Evolutionary conservation across 2,888 invertebrate species (phyloP).

Genomic region (Rhagium mordax): DNA sequence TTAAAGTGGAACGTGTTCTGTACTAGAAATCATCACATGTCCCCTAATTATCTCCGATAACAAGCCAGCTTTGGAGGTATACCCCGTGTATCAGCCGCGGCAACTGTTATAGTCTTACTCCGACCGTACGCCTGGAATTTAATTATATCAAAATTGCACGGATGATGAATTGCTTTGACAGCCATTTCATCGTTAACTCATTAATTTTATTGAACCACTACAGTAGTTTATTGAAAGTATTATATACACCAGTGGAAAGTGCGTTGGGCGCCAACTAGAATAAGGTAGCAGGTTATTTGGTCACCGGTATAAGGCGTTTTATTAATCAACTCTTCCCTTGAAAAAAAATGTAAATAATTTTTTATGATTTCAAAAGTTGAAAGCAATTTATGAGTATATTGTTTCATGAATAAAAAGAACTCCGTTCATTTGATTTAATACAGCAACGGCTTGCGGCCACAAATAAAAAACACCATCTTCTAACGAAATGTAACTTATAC

Average conservation of each 20-base stretch:
- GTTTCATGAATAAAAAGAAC: no score
- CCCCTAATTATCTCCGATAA: constrained; percentile 4
- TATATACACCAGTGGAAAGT: no score
- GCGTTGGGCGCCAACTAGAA: no score
- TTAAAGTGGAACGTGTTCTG: constrained; percentile 51
- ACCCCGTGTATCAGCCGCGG: neutral
- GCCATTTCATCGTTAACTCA: neutral
- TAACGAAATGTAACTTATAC: neutral
- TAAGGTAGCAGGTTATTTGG: no score
- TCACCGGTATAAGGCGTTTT: no score
- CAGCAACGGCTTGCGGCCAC: neutral
- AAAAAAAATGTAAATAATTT: no score
- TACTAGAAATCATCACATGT: constrained; percentile 24
- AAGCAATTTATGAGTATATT: no score
- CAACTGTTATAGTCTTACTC: neutral
- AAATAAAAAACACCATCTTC: neutral
- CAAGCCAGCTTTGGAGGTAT: constrained; percentile 2
- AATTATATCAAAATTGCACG: neutral
- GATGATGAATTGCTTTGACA: neutral
- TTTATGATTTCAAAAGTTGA: no score
- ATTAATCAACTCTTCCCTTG: no score
- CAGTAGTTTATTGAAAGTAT: neutral
- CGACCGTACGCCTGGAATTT: neutral
- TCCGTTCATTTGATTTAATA: neutral
- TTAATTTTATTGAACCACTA: neutral